These are phyloP conservation scores for Leptinotarsa tumamoca DNA, from an alignment of 2,888 invertebrate genomes.

Conservation along the genomic window DNA sequence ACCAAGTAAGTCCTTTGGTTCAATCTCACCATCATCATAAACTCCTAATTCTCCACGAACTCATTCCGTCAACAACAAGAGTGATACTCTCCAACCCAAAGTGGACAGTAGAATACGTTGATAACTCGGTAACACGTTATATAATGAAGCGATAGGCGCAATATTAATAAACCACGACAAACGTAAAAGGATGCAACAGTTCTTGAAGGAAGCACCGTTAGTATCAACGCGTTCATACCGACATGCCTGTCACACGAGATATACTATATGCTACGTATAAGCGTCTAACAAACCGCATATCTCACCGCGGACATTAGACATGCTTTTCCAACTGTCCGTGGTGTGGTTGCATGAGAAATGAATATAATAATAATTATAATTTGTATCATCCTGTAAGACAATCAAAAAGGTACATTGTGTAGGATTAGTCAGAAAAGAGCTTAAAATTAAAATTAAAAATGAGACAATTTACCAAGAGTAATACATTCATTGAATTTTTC, in stretches of 20 bases:
- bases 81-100: neutral
- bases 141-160: conserved; percentile 32
- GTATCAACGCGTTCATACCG: conserved; percentile 26
- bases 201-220: conserved; percentile 38
- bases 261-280: conserved; percentile 26
- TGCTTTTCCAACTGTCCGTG: conserved; percentile 17
- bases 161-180: conserved; percentile 41
- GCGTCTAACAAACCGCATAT: conserved; percentile 4
- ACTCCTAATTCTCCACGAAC: neutral
- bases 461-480: too few relatives aligned
- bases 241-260: conserved; percentile 23
- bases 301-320: conserved; percentile 15
- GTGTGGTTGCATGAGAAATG: conserved; percentile 4
- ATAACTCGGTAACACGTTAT: conserved; percentile 25
- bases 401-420: too few relatives aligned
- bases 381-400: too few relatives aligned
- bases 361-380: neutral
- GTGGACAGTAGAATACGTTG: neutral
- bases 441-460: too few relatives aligned
- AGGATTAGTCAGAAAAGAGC: too few relatives aligned
- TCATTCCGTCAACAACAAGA: too few relatives aligned
- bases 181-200: conserved; percentile 36
- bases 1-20: too few relatives aligned
- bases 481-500: too few relatives aligned
- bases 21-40: too few relatives aligned